Evolutionary conservation across 2,797 vertebrate species (phyloP), one percentile per base, ranked within the genome.

Genomic region (Pangasius larnaudii): DNA sequence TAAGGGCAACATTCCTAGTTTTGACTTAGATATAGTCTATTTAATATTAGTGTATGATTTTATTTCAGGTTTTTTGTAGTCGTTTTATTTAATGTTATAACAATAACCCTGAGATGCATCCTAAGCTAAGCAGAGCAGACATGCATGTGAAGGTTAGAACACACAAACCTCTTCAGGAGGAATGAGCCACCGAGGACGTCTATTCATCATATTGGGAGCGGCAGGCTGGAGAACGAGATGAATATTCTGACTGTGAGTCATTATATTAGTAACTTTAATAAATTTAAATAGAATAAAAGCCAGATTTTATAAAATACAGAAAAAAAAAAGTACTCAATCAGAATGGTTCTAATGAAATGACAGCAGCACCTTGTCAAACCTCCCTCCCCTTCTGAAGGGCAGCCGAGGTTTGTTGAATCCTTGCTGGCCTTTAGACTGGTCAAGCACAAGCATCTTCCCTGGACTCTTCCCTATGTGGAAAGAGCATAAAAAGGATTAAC

Each of bases 321-420:
- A 78, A 42, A 42, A 42, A 42, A 83, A 88, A 59, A 39, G 24
- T 46, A 10, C 0, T 67, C 42, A 22, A 7, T 33, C 18, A 14
- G 65, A 53, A 33, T 24, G 11, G 4, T 42, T 24, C 9, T 67
- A 67, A 24, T 42, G 24, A 81, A 71, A n/a, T 18, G 24, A 53
- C 49, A 49, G 61, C 22, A 14, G 58, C 96, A 99, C 98, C 95
- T 97, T 99, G 27, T 99, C 97, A 93, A 98, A 97, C 86, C 97
- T 94, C 86, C 97, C 97, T 91, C 97, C 97, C 91, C 97, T 97
- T 94, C 97, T 96, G 92, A 98, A 96, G 78, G 95, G 95, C 1
- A 95, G 95, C 87, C 97, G 97, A 88, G 93, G 94, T 94, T 96
- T 96, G 88, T 92, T 92, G 89, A 96, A 96, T 92, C 94, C 91